Percentiles rank a stretch among this genome's conserved stretches.
These are phyloP conservation scores for Nomada lathburiana DNA, from an alignment of 2,888 invertebrate species.

Conservation along the genomic window DNA sequence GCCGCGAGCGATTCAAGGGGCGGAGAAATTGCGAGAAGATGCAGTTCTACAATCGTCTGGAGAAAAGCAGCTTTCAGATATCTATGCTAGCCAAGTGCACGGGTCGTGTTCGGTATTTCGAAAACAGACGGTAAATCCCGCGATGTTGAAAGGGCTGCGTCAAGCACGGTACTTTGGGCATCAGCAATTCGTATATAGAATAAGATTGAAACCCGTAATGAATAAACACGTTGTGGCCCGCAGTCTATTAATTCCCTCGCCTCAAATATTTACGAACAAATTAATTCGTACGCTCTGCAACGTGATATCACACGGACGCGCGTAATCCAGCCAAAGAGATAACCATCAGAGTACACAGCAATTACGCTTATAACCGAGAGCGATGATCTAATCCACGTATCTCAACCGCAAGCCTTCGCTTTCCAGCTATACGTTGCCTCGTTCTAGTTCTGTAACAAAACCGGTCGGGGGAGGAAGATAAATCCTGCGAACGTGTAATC, in stretches of 20 bases:
- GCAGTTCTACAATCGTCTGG: background rate
- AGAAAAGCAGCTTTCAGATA: background rate
- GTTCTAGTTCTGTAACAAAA: background rate
- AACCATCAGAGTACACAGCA: conserved; percentile 23
- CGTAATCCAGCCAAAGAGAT: conserved; percentile 22
- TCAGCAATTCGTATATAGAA: conserved; percentile 3
- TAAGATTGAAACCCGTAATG: conserved; percentile 36
- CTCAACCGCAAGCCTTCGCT: background rate
- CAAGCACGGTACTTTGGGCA: background rate
- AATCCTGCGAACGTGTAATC: conserved; percentile 14
- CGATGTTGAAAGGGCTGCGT: background rate
- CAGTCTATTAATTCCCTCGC: conserved; percentile 26
- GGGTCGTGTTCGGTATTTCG: background rate
- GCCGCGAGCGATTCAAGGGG: background rate
- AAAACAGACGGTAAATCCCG: background rate
- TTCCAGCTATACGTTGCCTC: background rate
- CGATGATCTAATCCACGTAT: background rate
- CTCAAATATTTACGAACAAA: conserved; percentile 43
- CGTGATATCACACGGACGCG: conserved; percentile 21
- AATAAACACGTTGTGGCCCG: conserved; percentile 22
- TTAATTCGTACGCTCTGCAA: conserved; percentile 37
- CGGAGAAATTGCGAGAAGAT: no score
- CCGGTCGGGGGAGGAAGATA: background rate
- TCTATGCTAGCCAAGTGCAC: background rate
- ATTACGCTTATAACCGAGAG: conserved; percentile 26